phyloP scores from a whole-genome alignment of 2,797 vertebrate species.

The Neomorphus geoffroyi region DNA sequence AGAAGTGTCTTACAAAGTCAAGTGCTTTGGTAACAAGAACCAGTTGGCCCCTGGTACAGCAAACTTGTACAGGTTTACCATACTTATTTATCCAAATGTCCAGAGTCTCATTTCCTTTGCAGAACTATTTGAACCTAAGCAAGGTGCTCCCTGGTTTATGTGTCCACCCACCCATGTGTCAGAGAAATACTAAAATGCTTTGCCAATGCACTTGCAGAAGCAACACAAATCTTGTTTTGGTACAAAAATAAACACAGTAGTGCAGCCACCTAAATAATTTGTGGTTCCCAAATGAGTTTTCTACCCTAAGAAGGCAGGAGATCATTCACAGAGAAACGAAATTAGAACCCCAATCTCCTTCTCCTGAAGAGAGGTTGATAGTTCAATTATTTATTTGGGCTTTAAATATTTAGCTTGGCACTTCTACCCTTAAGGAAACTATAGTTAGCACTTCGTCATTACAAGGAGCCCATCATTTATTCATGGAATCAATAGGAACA shows the following conservation, averaged over 20 bases:
- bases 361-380: not conserved
- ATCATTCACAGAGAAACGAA: not conserved
- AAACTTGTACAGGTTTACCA: not conserved
- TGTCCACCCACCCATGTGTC: not conserved
- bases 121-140: not conserved
- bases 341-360: not conserved
- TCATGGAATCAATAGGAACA: conserved; percentile 51
- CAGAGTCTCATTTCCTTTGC: accelerated
- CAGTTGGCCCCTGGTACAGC: not conserved
- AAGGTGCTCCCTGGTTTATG: not conserved
- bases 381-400: conserved; percentile 37
- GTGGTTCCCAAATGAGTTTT: not conserved
- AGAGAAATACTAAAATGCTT: not conserved
- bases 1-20: not conserved
- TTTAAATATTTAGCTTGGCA: conserved; percentile 46
- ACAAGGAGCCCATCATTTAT: conserved; percentile 50
- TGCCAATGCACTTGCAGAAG: not conserved
- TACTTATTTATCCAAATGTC: not conserved
- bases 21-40: not conserved
- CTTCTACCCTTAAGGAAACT: conserved; percentile 31
- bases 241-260: not conserved
- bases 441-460: conserved; percentile 10
- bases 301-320: not conserved
- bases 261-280: not conserved
- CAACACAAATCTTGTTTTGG: not conserved